Percentiles rank a stretch among this genome's conserved stretches.
Conservation (phyloP, 2,797 vertebrate species). For the Myiotriccus ornatus region DNA sequence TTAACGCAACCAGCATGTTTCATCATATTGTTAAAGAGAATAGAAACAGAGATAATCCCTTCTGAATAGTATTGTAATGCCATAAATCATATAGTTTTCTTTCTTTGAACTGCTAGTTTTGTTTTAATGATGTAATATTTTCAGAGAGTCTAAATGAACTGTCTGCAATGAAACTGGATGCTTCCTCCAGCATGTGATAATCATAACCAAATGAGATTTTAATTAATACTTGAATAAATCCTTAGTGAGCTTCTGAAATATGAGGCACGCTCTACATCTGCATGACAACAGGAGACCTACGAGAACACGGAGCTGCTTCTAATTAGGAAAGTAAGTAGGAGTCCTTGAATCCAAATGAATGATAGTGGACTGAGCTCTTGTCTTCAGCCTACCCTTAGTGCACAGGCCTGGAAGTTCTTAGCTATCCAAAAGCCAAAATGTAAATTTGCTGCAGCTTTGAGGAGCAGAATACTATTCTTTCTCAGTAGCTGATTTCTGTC, state of each 20-base stretch:
- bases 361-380: neutral
- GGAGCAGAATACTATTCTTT: neutral
- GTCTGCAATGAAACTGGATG: neutral
- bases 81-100: neutral
- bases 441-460: neutral
- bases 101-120: neutral
- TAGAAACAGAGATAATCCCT: neutral
- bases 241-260: neutral
- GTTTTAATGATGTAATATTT: neutral
- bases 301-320: neutral
- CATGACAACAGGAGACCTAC: neutral
- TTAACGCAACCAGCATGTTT: neutral
- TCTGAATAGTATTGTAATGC: neutral
- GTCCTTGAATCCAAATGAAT: neutral
- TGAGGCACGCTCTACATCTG: neutral
- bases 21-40: neutral
- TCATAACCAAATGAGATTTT: conserved; percentile 31
- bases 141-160: conserved; percentile 12
- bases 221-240: conserved; percentile 22
- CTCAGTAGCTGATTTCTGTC: neutral
- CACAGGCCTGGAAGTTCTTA: neutral
- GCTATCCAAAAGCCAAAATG: neutral
- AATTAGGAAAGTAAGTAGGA: neutral
- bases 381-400: neutral
- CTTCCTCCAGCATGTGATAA: neutral